phyloP scores from a whole-genome alignment of 2,888 invertebrate species.

The Drosophila anomalata region DNA sequence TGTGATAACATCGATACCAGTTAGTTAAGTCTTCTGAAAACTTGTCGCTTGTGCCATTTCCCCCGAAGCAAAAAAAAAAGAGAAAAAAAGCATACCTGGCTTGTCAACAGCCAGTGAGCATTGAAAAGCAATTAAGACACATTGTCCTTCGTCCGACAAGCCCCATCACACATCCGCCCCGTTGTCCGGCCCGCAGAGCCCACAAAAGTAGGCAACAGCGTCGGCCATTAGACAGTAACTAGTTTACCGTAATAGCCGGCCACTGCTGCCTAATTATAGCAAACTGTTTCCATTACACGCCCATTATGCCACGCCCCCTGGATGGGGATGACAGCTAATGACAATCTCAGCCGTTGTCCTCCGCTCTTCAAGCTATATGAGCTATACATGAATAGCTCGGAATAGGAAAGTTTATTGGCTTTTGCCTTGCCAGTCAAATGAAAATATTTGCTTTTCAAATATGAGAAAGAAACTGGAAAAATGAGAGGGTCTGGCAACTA shows the following conservation, averaged over 20 bases:
- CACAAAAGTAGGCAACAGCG: slow-evolving; percentile 61
- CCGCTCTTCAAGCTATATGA: slow-evolving; percentile 10
- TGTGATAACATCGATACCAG: not conserved
- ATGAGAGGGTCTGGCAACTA: not conserved
- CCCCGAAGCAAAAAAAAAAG: not conserved
- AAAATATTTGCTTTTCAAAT: slow-evolving; percentile 22
- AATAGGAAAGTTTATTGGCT: slow-evolving; percentile 57
- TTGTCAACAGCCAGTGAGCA: slow-evolving; percentile 12
- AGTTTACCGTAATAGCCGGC: slow-evolving; percentile 51
- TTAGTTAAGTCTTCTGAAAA: not conserved
- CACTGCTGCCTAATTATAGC: slow-evolving; percentile 60
- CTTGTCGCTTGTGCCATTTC: not conserved
- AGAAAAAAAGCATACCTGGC: not conserved
- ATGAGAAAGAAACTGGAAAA: not conserved
- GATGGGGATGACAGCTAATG: slow-evolving; percentile 18
- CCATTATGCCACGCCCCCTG: slow-evolving; percentile 53
- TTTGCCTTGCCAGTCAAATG: slow-evolving; percentile 14
- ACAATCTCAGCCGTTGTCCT: slow-evolving; percentile 17
- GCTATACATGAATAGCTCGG: not conserved
- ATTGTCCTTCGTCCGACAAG: slow-evolving; percentile 6
- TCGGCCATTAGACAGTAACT: slow-evolving; percentile 59
- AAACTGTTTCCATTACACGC: slow-evolving; percentile 57
- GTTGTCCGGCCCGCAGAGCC: slow-evolving; percentile 7
- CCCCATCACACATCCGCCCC: slow-evolving; percentile 24
- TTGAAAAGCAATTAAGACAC: slow-evolving; percentile 21